Percentiles rank a stretch among this genome's conserved stretches.
Evolutionary conservation across 2,797 vertebrate species (phyloP).

Genomic region (Thalassophryne amazonica): DNA sequence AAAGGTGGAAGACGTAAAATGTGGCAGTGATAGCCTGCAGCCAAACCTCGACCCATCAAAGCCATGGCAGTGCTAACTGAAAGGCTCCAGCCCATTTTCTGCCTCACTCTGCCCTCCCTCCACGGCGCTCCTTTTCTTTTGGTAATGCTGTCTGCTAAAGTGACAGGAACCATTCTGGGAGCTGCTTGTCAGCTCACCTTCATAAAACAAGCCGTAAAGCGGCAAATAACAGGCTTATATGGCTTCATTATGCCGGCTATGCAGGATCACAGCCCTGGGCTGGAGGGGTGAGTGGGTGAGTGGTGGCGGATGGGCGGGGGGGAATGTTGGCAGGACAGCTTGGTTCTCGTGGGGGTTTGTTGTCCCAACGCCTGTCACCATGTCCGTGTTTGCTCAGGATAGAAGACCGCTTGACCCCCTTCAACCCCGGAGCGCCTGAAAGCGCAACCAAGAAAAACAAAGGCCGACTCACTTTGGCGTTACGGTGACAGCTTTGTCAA

Average conservation of each 20-base stretch:
- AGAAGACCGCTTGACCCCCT: constrained; percentile 52
- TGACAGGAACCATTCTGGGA: constrained; percentile 88
- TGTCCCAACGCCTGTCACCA: constrained; percentile 51
- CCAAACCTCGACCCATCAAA: constrained; percentile 91
- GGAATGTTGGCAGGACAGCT: constrained; percentile 54
- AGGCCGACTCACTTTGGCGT: constrained; percentile 24
- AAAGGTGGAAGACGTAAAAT: constrained; percentile 90
- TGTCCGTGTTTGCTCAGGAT: constrained; percentile 53
- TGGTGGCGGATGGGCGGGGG: constrained; percentile 43
- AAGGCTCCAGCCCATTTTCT: constrained; percentile 74
- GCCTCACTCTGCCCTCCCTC: constrained; percentile 72
- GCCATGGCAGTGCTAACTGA: constrained; percentile 72
- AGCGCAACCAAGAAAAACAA: constrained; percentile 35
- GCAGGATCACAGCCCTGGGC: constrained; percentile 74
- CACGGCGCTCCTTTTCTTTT: constrained; percentile 79
- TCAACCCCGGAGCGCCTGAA: constrained; percentile 31
- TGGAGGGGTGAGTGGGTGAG: constrained; percentile 34
- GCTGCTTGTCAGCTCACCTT: constrained; percentile 84
- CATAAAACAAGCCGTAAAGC: constrained; percentile 86
- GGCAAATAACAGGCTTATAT: constrained; percentile 84
- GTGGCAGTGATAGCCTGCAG: constrained; percentile 89
- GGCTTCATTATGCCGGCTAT: constrained; percentile 79
- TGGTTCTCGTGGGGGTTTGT: constrained; percentile 63
- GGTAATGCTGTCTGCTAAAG: constrained; percentile 89
- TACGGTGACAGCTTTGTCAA: not conserved